Evolutionary conservation across 2,888 invertebrate genomes (phyloP).

Genomic region (Drosophila cracens): DNA sequence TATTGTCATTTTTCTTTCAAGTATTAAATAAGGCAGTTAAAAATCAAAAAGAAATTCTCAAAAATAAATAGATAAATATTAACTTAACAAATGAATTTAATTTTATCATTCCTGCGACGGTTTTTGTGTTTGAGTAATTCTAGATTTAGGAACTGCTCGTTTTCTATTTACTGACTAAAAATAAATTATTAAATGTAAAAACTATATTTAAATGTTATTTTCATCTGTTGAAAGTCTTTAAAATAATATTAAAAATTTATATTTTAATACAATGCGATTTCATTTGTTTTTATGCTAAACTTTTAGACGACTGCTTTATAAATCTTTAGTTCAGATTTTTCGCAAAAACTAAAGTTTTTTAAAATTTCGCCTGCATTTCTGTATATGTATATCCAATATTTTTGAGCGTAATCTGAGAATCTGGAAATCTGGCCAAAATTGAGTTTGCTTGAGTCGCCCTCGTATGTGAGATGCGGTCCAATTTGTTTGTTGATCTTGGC

Average conservation of each 20-base stretch:
- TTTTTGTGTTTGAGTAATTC: neutral
- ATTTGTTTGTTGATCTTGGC: constrained; percentile 38
- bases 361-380: neutral
- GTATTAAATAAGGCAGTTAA: rapidly evolving
- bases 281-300: neutral
- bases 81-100: neutral
- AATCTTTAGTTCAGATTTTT: neutral
- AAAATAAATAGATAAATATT: neutral
- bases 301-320: too few relatives aligned
- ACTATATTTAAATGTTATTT: neutral
- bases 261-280: neutral
- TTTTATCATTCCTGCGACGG: neutral
- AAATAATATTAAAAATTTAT: neutral
- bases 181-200: neutral
- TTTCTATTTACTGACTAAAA: too few relatives aligned
- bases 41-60: neutral
- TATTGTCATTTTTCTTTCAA: neutral
- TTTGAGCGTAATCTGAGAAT: too few relatives aligned
- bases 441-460: constrained; percentile 18
- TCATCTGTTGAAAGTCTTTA: neutral
- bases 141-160: too few relatives aligned
- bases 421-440: neutral
- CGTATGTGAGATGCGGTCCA: constrained; percentile 28
- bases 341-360: neutral
- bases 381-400: neutral